Percentiles rank a stretch among this genome's conserved stretches.
Conservation (phyloP, 2,797 vertebrate genomes). For the Lacerta viridis region DNA sequence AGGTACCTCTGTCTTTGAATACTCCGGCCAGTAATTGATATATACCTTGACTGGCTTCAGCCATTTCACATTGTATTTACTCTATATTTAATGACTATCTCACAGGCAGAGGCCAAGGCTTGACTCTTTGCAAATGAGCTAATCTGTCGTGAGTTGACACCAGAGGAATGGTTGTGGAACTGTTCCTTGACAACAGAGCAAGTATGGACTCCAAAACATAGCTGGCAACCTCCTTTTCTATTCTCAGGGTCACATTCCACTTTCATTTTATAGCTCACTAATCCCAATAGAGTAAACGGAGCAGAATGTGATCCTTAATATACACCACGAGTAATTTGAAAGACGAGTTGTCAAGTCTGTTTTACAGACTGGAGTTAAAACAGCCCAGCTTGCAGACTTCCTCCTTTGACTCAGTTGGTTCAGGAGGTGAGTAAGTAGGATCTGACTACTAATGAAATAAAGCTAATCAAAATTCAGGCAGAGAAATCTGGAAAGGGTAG, state of each 20-base stretch:
- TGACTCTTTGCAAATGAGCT: conserved; percentile 46
- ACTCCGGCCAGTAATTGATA: conserved; percentile 24
- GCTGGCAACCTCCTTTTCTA: not conserved
- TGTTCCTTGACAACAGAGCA: not conserved
- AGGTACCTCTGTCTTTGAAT: conserved; percentile 24
- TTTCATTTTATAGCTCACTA: not conserved
- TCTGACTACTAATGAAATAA: conserved; percentile 56
- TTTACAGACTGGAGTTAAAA: conserved; percentile 53
- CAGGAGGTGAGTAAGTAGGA: conserved; percentile 26
- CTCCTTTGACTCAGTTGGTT: conserved; percentile 30
- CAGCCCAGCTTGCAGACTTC: conserved; percentile 30
- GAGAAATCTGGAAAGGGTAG: conserved; percentile 27
- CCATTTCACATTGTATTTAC: conserved; percentile 48
- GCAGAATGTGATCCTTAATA: conserved; percentile 46
- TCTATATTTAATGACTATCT: conserved; percentile 55
- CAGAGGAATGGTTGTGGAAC: conserved; percentile 2
- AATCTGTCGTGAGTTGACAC: conserved; percentile 18
- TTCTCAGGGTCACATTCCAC: conserved; percentile 44
- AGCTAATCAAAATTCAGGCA: conserved; percentile 16
- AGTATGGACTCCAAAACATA: conserved; percentile 18
- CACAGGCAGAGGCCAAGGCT: conserved; percentile 24
- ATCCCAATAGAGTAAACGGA: conserved; percentile 36
- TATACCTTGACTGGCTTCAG: conserved; percentile 27
- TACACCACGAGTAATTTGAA: conserved; percentile 42
- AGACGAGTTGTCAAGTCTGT: conserved; percentile 49